Conservation (phyloP, 1,140 invertebrate genomes). For the Drosophila parvula region DNA sequence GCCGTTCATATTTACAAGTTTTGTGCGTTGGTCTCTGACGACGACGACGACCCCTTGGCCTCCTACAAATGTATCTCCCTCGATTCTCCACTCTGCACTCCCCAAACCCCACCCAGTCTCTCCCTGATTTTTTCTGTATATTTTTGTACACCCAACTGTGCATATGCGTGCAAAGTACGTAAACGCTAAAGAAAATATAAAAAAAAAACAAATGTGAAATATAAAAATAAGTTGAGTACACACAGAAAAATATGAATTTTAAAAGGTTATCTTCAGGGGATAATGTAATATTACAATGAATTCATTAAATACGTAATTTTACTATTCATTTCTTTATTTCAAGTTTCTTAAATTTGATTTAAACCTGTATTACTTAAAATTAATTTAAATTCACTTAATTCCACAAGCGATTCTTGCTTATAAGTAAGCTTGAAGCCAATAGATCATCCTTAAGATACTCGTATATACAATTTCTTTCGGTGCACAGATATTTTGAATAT, state of each 20-base stretch:
- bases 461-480: conserved; percentile 8
- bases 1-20: conserved; percentile 65
- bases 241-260: conserved; percentile 29
- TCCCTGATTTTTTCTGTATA: conserved; percentile 7
- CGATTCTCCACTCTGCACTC: conserved; percentile 1
- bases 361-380: background rate
- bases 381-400: background rate
- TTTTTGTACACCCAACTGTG: conserved; percentile 22
- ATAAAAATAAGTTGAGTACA: conserved; percentile 65
- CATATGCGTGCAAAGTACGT: conserved; percentile 50
- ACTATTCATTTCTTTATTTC: background rate
- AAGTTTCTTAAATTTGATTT: background rate
- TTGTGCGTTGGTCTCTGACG: conserved; percentile 65
- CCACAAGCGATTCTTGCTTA: background rate
- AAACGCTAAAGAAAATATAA: conserved; percentile 47
- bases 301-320: too few relatives aligned
- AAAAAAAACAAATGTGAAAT: conserved; percentile 19
- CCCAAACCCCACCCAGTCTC: background rate
- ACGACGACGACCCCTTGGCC: conserved; percentile 20
- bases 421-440: background rate
- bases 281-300: background rate
- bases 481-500: conserved; percentile 24
- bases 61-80: conserved; percentile 2
- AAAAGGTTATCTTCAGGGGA: background rate
- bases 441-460: background rate